These are phyloP conservation scores for Syngnathus rostellatus DNA, from an alignment of 2,797 vertebrate genomes.

Conservation along the genomic window DNA sequence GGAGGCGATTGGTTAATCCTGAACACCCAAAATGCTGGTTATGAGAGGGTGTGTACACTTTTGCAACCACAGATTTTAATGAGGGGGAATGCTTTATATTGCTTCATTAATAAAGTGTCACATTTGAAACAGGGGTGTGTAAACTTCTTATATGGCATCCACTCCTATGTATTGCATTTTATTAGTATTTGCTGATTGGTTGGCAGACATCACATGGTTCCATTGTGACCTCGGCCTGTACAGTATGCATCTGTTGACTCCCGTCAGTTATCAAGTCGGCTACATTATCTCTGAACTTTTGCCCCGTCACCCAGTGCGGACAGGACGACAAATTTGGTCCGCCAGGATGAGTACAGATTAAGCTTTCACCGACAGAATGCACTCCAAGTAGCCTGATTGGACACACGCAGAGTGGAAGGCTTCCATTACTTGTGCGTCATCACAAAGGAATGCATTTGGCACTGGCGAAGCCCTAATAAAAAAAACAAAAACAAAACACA, in stretches of 20 bases:
- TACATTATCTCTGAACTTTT: conserved; percentile 18
- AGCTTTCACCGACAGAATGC: conserved; percentile 1
- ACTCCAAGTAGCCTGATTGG: neutral
- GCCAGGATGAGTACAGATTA: neutral
- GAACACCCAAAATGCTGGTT: no score
- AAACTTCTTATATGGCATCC: no score
- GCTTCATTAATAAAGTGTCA: no score
- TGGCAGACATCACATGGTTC: no score
- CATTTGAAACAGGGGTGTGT: no score
- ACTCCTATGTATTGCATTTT: no score
- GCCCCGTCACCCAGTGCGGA: neutral
- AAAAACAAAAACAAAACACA: neutral
- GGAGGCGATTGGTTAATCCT: no score
- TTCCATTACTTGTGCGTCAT: neutral
- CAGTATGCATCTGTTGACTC: conserved; percentile 10
- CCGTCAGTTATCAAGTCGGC: conserved; percentile 9
- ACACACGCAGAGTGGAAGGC: neutral
- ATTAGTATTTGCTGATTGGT: no score
- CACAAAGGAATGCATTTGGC: neutral
- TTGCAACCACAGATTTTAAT: no score
- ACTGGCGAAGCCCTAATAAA: neutral
- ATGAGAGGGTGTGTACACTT: no score
- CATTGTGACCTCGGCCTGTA: neutral
- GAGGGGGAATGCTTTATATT: no score
- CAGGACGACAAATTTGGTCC: conserved; percentile 10